Evolutionary conservation across 1,140 invertebrate species (phyloP), one percentile per base, ranked within the genome.

Genomic region (Bombus superbus): DNA sequence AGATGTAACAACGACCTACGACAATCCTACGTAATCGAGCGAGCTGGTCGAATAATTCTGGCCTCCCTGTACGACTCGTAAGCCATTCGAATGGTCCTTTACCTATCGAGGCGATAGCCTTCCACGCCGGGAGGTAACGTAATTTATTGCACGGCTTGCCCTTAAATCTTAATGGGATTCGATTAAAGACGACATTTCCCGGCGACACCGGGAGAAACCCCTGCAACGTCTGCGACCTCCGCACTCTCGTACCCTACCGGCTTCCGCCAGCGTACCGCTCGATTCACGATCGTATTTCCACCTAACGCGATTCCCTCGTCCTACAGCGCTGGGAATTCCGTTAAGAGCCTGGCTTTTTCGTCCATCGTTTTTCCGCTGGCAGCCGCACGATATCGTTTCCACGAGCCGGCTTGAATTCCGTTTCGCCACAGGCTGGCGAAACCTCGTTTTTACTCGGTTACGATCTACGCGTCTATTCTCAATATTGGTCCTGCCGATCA

Each of bases 141-240:
- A 92, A 93, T 93, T 93, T 93, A 93, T 93, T 86, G 93, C 91
- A 84, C 89, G 88, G 83, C 86, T 87, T 88, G 90, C 89, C 92
- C 86, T 92, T 92, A 93, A 93, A 93, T 93, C 93, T 93, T 93
- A 92, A 93, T 93, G 92, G 92, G 89, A 92, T 93, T 93, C 92
- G 92, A 92, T 93, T 92, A 92, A 93, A 92, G 91, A 86, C 91
- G 91, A 92, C 91, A 85, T 92, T 90, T 92, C 90, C 90, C 86
- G 87, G 83, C 91, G 89, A 91, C 87, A 85, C 59, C 80, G 32
- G 59, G 84, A 87, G 89, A 85, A 90, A 90, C 85, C 85, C 78
- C 85, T 86, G 76, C 78, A 68, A 89, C 79, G 88, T 89, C 85
- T 87, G 83, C 81, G 81, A 85, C 66, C 86, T 79, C 86, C 76